Percentiles rank a stretch among this genome's conserved stretches.
These are phyloP conservation scores for Plagiodera versicolora DNA, from an alignment of 2,888 invertebrate species.

Conservation along the genomic window DNA sequence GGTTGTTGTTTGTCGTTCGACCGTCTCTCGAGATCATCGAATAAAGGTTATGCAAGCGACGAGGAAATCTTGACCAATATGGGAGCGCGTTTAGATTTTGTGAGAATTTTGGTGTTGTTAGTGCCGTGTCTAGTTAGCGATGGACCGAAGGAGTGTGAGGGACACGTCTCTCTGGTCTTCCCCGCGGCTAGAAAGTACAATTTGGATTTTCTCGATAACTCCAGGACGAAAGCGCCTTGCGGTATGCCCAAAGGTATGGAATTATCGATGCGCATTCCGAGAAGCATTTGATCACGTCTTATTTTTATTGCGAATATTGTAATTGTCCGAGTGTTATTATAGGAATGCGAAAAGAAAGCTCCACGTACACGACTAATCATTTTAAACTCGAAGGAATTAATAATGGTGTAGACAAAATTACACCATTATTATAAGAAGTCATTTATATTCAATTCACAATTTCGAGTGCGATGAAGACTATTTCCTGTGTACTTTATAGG, in stretches of 20 bases:
- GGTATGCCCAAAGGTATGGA: conserved; percentile 91
- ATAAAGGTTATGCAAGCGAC: neutral
- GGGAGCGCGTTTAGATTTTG: neutral
- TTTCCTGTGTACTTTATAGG: too few species aligned
- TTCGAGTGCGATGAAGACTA: too few species aligned
- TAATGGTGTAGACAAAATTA: too few species aligned
- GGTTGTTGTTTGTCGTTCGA: neutral
- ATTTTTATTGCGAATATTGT: too few species aligned
- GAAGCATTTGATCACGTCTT: too few species aligned
- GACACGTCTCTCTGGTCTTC: conserved; percentile 85
- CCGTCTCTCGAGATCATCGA: neutral
- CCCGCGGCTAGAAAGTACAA: conserved; percentile 88
- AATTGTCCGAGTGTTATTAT: neutral
- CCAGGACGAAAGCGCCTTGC: conserved; percentile 87
- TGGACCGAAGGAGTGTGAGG: neutral
- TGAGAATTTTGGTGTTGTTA: neutral
- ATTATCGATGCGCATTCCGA: neutral
- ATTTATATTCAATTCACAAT: too few species aligned
- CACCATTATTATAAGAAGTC: too few species aligned
- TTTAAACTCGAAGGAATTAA: neutral
- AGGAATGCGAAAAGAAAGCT: neutral
- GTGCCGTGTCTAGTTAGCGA: neutral
- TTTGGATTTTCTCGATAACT: conserved; percentile 90
- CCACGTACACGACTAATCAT: neutral
- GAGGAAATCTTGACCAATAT: neutral